Evolutionary conservation across 2,888 invertebrate genomes (phyloP).

Genomic region (Aricia artaxerxes): DNA sequence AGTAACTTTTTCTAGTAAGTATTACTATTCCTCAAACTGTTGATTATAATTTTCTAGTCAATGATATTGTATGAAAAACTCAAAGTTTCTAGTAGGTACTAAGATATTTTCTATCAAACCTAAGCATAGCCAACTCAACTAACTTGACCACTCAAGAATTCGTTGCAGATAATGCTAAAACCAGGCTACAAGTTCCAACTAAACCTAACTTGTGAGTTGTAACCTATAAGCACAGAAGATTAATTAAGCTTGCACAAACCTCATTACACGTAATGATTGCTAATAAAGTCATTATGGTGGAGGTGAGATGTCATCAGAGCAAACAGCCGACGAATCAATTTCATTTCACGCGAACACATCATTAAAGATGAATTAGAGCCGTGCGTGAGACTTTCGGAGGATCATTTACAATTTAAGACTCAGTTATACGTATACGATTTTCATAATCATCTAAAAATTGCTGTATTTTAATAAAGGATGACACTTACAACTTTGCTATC

Average conservation of each 20-base stretch:
- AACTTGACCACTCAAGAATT: too few species aligned
- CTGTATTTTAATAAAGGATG: too few species aligned
- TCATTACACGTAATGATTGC: slow-evolving; percentile 33
- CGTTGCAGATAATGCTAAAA: too few species aligned
- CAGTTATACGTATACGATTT: slow-evolving; percentile 41
- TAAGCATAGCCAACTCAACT: too few species aligned
- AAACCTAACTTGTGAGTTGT: neutral
- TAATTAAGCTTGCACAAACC: neutral
- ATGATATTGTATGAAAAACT: too few species aligned
- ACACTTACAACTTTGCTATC: too few species aligned
- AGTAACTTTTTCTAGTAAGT: too few species aligned
- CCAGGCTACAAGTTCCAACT: neutral
- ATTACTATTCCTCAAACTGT: too few species aligned
- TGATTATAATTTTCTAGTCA: too few species aligned
- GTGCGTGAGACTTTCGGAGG: slow-evolving; percentile 68
- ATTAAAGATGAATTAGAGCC: slow-evolving; percentile 75
- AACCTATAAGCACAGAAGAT: neutral
- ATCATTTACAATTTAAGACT: slow-evolving; percentile 60
- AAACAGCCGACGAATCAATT: slow-evolving; percentile 75
- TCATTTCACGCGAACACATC: slow-evolving; percentile 74
- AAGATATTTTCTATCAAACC: too few species aligned
- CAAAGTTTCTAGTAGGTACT: too few species aligned
- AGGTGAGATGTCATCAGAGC: slow-evolving; percentile 50
- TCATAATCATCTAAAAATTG: too few species aligned
- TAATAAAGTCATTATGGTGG: slow-evolving; percentile 42